Conservation (phyloP, 2,797 vertebrate genomes). For the Sebastes cheni region DNA sequence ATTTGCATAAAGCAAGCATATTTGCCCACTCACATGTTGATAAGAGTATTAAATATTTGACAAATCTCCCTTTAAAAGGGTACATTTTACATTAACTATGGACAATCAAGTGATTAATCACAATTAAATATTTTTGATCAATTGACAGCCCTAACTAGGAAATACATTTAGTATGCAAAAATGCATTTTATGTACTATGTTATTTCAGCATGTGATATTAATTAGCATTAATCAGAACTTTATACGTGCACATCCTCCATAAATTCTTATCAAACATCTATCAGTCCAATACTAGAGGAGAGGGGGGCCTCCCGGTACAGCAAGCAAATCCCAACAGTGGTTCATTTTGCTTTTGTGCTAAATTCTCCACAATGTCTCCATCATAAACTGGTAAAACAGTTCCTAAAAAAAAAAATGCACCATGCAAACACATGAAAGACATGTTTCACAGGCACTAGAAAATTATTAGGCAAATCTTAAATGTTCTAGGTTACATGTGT, state of each 20-base stretch:
- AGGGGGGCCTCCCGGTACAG: neutral
- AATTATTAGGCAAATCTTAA: neutral
- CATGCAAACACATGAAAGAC: neutral
- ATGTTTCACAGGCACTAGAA: neutral
- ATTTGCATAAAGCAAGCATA: too few species aligned
- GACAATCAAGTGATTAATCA: too few species aligned
- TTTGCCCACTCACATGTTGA: too few species aligned
- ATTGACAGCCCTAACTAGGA: too few species aligned
- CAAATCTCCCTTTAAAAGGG: too few species aligned
- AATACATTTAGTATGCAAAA: neutral
- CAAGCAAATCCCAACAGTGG: neutral
- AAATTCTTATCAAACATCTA: constrained; percentile 9
- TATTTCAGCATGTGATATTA: neutral
- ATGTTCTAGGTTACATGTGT: neutral
- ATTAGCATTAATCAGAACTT: neutral
- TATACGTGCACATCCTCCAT: neutral
- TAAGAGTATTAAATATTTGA: too few species aligned
- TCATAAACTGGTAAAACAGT: neutral
- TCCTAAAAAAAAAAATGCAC: neutral
- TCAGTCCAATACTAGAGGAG: neutral
- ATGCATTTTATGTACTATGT: neutral
- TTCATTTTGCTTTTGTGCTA: neutral
- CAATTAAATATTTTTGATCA: too few species aligned
- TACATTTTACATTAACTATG: too few species aligned
- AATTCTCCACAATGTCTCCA: neutral